A percentile compares a stretch with the other conserved stretches of the same genome.
These are phyloP conservation scores for Mayetiola destructor DNA, from an alignment of 2,888 invertebrate species.

Conservation along the genomic window DNA sequence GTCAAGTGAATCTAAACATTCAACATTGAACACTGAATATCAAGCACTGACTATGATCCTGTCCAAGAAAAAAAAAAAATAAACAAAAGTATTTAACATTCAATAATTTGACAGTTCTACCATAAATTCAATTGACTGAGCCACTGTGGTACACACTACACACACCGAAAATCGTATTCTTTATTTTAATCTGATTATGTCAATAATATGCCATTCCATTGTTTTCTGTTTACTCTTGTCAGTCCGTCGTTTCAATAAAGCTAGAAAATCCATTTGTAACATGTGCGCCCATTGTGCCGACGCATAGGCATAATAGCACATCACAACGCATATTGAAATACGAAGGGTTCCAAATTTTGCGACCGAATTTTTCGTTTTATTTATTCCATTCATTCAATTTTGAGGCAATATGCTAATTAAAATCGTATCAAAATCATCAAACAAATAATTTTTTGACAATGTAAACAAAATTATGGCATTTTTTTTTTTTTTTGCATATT, in stretches of 20 bases:
- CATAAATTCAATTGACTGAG: no score
- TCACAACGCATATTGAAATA: neutral
- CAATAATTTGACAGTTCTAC: no score
- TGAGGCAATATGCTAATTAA: slow-evolving; percentile 9
- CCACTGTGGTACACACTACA: no score
- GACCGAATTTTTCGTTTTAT: no score
- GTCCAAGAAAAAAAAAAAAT: no score
- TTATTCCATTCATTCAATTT: no score
- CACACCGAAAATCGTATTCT: no score
- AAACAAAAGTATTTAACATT: no score
- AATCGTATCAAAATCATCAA: neutral
- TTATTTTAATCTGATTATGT: slow-evolving; percentile 6
- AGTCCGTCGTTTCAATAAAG: neutral
- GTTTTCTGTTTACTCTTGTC: no score
- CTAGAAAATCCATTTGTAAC: neutral
- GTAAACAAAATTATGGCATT: neutral
- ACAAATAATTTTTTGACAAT: slow-evolving; percentile 7
- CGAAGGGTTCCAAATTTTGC: neutral
- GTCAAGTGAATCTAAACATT: no score
- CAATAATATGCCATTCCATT: neutral
- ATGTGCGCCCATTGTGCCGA: neutral
- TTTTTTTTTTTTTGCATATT: neutral
- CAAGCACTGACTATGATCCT: no score
- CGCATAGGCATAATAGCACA: neutral
- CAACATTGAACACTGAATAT: no score